Base-by-base conservation (phyloP, 1,140 invertebrate species). In the Pogonognathellus flavescens region DNA sequence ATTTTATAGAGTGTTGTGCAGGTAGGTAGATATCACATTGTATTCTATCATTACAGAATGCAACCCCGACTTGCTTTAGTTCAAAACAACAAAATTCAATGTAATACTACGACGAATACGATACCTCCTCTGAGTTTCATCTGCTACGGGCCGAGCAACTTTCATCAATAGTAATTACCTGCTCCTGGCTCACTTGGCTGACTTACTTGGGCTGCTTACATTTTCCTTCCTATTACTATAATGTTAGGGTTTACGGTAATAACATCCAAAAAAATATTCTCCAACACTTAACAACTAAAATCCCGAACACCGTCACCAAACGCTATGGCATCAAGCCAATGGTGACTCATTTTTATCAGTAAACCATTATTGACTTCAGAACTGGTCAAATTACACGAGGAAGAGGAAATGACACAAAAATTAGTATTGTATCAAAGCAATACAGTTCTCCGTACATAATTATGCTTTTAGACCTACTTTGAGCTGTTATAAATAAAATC, bases 1-100 rank as follows among this genome's bases (percentile, higher is more conserved):
- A 87, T 87, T 87, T 87, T 87, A 87, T 85, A 82, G 86, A 87
- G 83, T 87, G 86, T 83, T 87, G 84, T 62, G 52, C 60, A 85
- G 57, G 84, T 25, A 31, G 41, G 20, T 22, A 57, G 50, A 22
- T 14, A 81, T 81, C 80, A 81, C 80, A 81, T 81, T 55, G 52
- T 52, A 59, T 81, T 57, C 80, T 57, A 83, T 83, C 25, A 83
- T 60, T 60, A 50, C 16, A 60, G 82, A 83, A 60, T 83, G 41
- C 41, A 31, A 57, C 22, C 8, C 55, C 80, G 52, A 82, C 52
- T 82, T 82, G 55, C 55, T 82, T 25, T 25, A 57, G 18, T 55
- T 41, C 20, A 83, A 83, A 62, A 52, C 80, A 55, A 81, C 53
- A 81, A 10, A 53, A 59, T n/a, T 14, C 16, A 53, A 5, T 53